Percentiles rank a stretch among this genome's conserved stretches.
These are phyloP conservation scores for Clanis bilineata DNA, from an alignment of 2,888 invertebrate species.

Conservation along the genomic window DNA sequence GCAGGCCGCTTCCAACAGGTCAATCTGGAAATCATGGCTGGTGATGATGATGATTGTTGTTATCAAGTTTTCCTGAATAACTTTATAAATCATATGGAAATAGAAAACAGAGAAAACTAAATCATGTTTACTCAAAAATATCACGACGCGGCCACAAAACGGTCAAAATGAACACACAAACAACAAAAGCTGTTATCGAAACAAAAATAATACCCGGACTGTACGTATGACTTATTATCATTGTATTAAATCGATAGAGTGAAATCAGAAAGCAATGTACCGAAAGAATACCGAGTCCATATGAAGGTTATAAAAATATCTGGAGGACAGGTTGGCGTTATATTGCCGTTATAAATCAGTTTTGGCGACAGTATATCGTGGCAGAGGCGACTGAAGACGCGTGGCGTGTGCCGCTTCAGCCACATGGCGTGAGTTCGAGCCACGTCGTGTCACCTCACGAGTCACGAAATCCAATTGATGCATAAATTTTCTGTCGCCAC, in stretches of 20 bases:
- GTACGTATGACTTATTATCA: slow-evolving; percentile 13
- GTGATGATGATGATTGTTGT: too few relatives aligned
- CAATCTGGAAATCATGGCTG: too few relatives aligned
- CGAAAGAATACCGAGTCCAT: slow-evolving; percentile 51
- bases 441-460: slow-evolving; percentile 47
- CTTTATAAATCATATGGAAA: too few relatives aligned
- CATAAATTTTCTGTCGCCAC: slow-evolving; percentile 53
- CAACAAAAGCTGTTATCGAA: slow-evolving; percentile 1
- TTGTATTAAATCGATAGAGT: slow-evolving; percentile 19
- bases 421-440: slow-evolving; percentile 37
- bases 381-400: slow-evolving; percentile 41
- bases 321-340: slow-evolving; percentile 75
- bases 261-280: slow-evolving; percentile 54
- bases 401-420: slow-evolving; percentile 49
- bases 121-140: slow-evolving; percentile 11
- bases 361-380: slow-evolving; percentile 54
- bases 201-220: slow-evolving; percentile 1
- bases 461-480: slow-evolving; percentile 53
- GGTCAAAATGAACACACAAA: neutral
- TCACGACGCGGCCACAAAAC: neutral
- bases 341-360: slow-evolving; percentile 79
- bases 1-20: too few relatives aligned
- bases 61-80: too few relatives aligned
- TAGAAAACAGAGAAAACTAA: neutral
- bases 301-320: slow-evolving; percentile 76